phyloP scores from a whole-genome alignment of 2,113 vertebrate genomes.

The Callipepla squamata region DNA sequence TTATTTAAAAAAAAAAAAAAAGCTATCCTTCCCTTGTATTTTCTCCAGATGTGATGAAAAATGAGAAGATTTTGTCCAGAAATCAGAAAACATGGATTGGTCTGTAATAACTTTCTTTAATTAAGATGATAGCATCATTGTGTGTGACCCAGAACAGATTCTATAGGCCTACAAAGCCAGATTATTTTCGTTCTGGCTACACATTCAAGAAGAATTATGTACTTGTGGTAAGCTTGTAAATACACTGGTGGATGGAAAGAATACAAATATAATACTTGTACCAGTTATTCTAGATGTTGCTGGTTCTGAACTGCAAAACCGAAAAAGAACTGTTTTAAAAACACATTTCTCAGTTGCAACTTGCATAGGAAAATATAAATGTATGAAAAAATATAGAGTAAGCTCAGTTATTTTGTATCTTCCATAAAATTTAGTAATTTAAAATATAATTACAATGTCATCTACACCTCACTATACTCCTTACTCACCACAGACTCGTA shows the following conservation, averaged over 20 bases:
- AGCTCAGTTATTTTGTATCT: not conserved
- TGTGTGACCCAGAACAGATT: not conserved
- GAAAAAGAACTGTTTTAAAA: not conserved
- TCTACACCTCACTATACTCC: not conserved
- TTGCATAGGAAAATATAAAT: not conserved
- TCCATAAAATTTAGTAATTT: not conserved
- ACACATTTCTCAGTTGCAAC: not conserved
- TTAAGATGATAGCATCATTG: not conserved
- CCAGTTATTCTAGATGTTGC: not conserved
- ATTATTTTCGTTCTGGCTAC: not conserved
- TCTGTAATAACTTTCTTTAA: not conserved
- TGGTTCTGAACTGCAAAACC: not conserved
- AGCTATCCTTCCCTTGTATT: not conserved
- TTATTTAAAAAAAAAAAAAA: not conserved
- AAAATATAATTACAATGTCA: not conserved
- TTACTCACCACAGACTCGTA: not conserved
- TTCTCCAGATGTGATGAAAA: not conserved
- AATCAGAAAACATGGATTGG: not conserved
- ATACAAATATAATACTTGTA: not conserved
- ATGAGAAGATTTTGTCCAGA: not conserved
- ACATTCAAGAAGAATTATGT: accelerated
- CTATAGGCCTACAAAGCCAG: not conserved
- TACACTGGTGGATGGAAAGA: not conserved
- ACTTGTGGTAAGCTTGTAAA: not conserved
- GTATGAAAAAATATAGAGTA: not conserved